Base-by-base conservation (phyloP, 2,797 vertebrate species). In the Spondyliosoma cantharus region DNA sequence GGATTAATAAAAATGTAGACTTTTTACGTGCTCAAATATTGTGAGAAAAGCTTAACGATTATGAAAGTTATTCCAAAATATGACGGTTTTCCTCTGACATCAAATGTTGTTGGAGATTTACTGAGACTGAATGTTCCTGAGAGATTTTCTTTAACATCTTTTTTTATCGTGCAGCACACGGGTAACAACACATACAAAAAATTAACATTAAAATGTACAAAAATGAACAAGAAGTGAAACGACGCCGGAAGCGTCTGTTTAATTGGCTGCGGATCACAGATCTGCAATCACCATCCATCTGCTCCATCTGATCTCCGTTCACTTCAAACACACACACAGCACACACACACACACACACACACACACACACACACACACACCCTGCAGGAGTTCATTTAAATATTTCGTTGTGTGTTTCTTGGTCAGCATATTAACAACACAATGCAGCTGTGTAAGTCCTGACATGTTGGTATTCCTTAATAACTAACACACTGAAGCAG, bases 251-350 rank as follows among this genome's bases (percentile, higher is more conserved):
- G 80, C 50, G 15, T 80, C 53, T 75, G 78, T 75, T 81, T 81
- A 72, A 89, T 82, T 78, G 65, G 64, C 62, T 68, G 78, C 67
- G 72, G 89, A 89, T 93, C 88, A 91, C 83, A 85, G 84, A 82
- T 74, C 81, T 88, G 81, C 82, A 79, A 82, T 81, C 86, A 80
- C 52, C 75, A 65, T 81, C 85, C 85, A 89, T 86, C 81, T 88
- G 85, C 74, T 87, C 49, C 70, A 71, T 83, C 49, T 80, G 76
- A 85, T 83, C 74, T 64, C 19, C 3, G 56, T 24, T 74, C 50
- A 72, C 60, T 68, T 70, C 70, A 67, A 48, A 57, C 74, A 70
- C 71, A 42, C 75, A 29, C 77, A 52, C 62, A 20, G n/a, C 71
- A 45, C 76, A 57, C 68, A 58, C 74, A 62, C 76, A 50, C 64